Evolutionary conservation across 2,888 invertebrate species (phyloP), one percentile per base, ranked within the genome.

Genomic region (Phrixothrix hirtus): DNA sequence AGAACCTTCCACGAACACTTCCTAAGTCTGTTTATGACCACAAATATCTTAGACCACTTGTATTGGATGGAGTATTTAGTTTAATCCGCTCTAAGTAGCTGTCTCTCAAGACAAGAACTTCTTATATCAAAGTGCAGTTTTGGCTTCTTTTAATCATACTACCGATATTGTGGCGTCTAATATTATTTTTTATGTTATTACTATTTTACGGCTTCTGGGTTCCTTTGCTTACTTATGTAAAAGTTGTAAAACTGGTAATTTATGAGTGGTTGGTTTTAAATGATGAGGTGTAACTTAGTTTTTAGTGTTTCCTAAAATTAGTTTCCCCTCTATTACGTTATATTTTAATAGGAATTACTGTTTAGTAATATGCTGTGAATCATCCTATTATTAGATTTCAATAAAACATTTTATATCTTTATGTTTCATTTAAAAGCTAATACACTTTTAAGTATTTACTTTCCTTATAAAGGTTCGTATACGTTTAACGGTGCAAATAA

Each of bases 21-120:
- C 56, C 45, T 58, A 58, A 65, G 59, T 56, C 61, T 61, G 61
- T 68, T 68, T 67, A 67, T 63, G 62, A 61, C 59, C 50, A 55
- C 57, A 55, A 54, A 51, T 56, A 55, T 46, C 54, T 58, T 59
- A 60, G 57, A 10, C 35, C 57, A 54, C 61, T 65, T 62, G 66
- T 62, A 61, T 61, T 57, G 36, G 49, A 5, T 55, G 36, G 49
- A 5, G 47, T 52, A 46, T 52, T 52, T 52, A 49, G 48, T 59
- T 64, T 66, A 66, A 66, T 66, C 66, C 63, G 64, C 64, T 61
- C 61, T 63, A 65, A 65, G 65, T 65, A 64, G 58, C 48, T 37
- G 58, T 50, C 51, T 57, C 55, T 57, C 55, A 32, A 15, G 52
- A 51, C n/a, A n/a, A n/a, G n/a, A n/a, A n/a, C n/a, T n/a, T n/a